Evolutionary conservation across 2,888 invertebrate species (phyloP).

Genomic region (Drosophila putrida): DNA sequence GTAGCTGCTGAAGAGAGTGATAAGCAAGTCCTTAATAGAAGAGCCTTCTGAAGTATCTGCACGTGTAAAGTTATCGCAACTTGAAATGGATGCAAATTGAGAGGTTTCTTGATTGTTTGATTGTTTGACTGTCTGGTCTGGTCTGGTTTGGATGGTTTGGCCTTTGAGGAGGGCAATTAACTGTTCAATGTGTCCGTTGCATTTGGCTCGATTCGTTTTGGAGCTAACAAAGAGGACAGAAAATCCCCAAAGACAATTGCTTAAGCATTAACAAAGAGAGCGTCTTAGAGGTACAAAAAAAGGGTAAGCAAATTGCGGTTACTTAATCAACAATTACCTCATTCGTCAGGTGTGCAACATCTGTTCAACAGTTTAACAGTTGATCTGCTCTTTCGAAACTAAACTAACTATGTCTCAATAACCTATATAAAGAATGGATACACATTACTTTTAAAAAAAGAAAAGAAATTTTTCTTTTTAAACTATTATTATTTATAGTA

Average conservation of each 20-base stretch:
- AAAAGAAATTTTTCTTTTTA: slow-evolving; percentile 16
- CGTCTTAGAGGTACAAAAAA: slow-evolving; percentile 27
- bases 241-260: slow-evolving; percentile 26
- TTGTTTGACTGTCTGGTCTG: slow-evolving; percentile 34
- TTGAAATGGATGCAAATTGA: slow-evolving; percentile 18
- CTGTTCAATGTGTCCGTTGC: slow-evolving; percentile 36
- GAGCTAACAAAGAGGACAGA: slow-evolving; percentile 8
- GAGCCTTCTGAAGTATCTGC: background rate
- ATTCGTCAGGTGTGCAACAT: slow-evolving; percentile 74
- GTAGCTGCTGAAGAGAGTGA: slow-evolving; percentile 1
- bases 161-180: slow-evolving; percentile 62
- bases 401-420: slow-evolving; percentile 11
- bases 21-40: slow-evolving; percentile 4
- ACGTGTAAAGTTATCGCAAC: slow-evolving; percentile 4
- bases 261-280: slow-evolving; percentile 52
- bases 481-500: slow-evolving; percentile 6
- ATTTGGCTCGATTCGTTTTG: slow-evolving; percentile 64
- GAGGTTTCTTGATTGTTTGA: slow-evolving; percentile 23
- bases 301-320: slow-evolving; percentile 59
- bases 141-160: slow-evolving; percentile 56
- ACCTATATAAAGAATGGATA: slow-evolving; percentile 8
- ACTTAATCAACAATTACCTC: slow-evolving; percentile 76
- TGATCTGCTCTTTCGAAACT: slow-evolving; percentile 14
- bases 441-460: background rate
- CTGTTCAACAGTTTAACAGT: slow-evolving; percentile 35